phyloP scores from a whole-genome alignment of 2,797 vertebrate genomes.

The Prionace glauca region DNA sequence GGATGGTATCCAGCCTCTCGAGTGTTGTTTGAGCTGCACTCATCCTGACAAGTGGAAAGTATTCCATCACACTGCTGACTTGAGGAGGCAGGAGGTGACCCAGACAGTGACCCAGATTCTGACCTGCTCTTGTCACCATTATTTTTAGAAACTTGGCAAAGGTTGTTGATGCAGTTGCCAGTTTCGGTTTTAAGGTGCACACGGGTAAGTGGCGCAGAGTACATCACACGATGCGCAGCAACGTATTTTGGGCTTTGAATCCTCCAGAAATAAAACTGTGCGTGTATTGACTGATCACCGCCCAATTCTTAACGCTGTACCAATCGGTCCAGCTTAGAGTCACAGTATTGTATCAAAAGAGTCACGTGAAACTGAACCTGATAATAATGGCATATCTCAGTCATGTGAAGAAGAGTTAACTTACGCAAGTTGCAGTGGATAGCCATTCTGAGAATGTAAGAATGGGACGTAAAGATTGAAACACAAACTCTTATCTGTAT shows the following conservation, averaged over 20 bases:
- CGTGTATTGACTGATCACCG: background rate
- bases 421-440: background rate
- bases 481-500: conserved; percentile 21
- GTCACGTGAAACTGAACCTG: background rate
- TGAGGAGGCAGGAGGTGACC: no score
- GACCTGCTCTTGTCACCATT: background rate
- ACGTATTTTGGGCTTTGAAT: background rate
- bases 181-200: background rate
- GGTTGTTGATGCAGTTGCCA: background rate
- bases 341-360: background rate
- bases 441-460: background rate
- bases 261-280: background rate
- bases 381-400: background rate
- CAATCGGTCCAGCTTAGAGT: background rate
- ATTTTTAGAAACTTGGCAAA: background rate
- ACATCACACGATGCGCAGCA: background rate
- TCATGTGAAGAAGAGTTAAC: background rate
- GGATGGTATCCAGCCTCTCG: no score
- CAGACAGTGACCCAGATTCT: no score
- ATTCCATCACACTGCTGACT: no score
- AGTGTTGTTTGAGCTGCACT: no score
- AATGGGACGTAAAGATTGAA: background rate
- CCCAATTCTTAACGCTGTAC: background rate
- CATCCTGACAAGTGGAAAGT: no score
- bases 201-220: background rate